A percentile compares a stretch with the other conserved stretches of the same genome.
Evolutionary conservation across 1,140 invertebrate genomes (phyloP).

Genomic region (Eriosoma lanigerum): DNA sequence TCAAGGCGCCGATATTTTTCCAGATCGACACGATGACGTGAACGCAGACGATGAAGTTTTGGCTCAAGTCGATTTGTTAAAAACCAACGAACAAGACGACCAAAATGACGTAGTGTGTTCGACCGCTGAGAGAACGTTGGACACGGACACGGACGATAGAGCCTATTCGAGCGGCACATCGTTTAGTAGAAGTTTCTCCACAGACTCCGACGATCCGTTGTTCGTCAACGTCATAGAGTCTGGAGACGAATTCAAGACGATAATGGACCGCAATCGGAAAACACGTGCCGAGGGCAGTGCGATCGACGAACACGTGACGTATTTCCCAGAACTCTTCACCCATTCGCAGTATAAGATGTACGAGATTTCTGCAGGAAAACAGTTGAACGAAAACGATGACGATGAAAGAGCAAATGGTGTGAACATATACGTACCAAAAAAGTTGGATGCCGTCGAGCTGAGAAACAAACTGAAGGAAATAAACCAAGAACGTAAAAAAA

Average conservation of each 20-base stretch:
- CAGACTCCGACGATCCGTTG: slow-evolving; percentile 13
- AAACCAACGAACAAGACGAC: slow-evolving; percentile 26
- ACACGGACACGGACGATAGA: not conserved
- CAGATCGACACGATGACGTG: not conserved
- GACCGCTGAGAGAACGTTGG: not conserved
- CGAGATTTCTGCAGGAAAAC: not conserved
- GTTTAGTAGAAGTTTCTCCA: slow-evolving; percentile 38
- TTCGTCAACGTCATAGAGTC: slow-evolving; percentile 24
- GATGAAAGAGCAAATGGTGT: not conserved
- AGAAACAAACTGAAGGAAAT: slow-evolving; percentile 5
- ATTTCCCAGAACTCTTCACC: slow-evolving; percentile 35
- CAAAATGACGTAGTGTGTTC: slow-evolving; percentile 28
- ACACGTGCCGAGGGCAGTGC: not conserved
- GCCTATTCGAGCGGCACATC: slow-evolving; percentile 10
- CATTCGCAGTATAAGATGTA: slow-evolving; percentile 38
- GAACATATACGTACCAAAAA: slow-evolving; percentile 35
- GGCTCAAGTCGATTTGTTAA: slow-evolving; percentile 15
- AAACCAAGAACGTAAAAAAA: not conserved
- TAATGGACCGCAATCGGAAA: not conserved
- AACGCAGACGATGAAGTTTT: not conserved
- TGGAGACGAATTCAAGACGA: slow-evolving; percentile 17
- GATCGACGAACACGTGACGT: slow-evolving; percentile 34
- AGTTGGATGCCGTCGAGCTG: slow-evolving; percentile 13
- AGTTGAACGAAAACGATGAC: too few species aligned
- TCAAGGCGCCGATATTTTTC: not conserved